These are phyloP conservation scores for Nemurella pictetii DNA, from an alignment of 2,888 invertebrate genomes.

Conservation along the genomic window DNA sequence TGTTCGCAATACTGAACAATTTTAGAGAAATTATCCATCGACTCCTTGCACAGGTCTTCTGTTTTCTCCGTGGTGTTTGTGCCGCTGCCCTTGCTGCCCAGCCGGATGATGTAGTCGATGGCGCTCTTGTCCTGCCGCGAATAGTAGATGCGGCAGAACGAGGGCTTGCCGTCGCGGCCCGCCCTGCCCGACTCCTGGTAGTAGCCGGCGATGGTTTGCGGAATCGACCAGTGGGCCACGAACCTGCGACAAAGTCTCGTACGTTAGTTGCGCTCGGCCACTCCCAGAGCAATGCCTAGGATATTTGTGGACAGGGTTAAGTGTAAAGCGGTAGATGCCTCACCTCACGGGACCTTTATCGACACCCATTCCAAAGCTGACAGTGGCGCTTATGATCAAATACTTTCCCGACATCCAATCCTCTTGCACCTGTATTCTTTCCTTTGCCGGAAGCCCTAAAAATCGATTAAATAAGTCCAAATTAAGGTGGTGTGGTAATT, in stretches of 20 bases:
- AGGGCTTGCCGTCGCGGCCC: constrained; percentile 88
- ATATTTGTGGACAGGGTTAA: too few relatives aligned
- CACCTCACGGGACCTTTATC: constrained; percentile 91
- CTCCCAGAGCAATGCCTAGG: neutral
- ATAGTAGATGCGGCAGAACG: constrained; percentile 92
- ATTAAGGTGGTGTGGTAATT: neutral
- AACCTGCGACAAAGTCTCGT: constrained; percentile 70
- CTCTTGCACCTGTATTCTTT: constrained; percentile 80
- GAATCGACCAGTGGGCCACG: constrained; percentile 95
- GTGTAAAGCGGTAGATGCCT: constrained; percentile 21
- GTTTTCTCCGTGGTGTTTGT: constrained; percentile 61
- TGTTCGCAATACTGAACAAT: constrained; percentile 87
- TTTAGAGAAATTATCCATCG: constrained; percentile 76
- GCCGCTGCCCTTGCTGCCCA: constrained; percentile 62
- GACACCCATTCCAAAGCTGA: constrained; percentile 99
- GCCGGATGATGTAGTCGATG: constrained; percentile 71
- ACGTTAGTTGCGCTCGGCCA: too few relatives aligned
- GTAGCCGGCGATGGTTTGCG: constrained; percentile 93
- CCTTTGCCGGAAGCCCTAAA: constrained; percentile 68
- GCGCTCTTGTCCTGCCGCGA: constrained; percentile 78
- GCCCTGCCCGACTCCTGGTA: constrained; percentile 97
- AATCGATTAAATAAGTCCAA: neutral
- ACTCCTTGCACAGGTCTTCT: constrained; percentile 62
- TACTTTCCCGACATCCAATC: constrained; percentile 89
- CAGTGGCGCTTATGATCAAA: constrained; percentile 92